Evolutionary conservation across 2,113 vertebrate genomes (phyloP), one percentile per base, ranked within the genome.

Genomic region (Balaeniceps rex): DNA sequence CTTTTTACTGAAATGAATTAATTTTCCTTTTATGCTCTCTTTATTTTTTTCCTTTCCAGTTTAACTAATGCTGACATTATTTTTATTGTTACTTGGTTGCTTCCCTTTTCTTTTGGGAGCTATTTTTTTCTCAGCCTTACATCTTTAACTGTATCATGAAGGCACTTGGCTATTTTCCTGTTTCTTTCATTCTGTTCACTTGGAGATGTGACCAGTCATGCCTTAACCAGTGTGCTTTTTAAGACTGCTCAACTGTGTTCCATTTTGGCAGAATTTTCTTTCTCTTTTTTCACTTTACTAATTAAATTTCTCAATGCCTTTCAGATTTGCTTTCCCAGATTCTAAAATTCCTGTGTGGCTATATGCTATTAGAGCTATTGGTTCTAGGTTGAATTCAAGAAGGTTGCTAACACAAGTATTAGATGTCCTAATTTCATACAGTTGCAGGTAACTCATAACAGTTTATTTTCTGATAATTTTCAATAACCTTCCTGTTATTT

Each of bases 111-210:
- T 74, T 81, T 88, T 40, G n/a, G 60, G 34, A 84, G 57, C 24
- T 86, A 4, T 28, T 64, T 40, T 93, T 89, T 81, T 58, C 68
- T 87, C 36, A 91, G 70, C 52, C 42, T 94, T 81, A 77, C n/a
- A 91, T 90, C 58, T 95, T 88, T 40, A 90, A 75, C 52, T n/a
- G 40, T 44, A 88, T 76, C 58, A 80, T 76, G 52, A 85, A 94
- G 49, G 44, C 57, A 46, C 88, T 84, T 80, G 61, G 40, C 7
- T 84, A 92, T 94, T 89, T 94, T 92, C 61, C 65, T 49, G 4
- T 65, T 92, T 82, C 86, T 75, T 88, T 91, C 78, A 91, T 76
- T 94, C 69, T 92, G 40, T 84, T 95, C 83, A 34, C 40, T 94
- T 49, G 58, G 84, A 92, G 70, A 82, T 87, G 64, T 72, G 80